phyloP scores from a whole-genome alignment of 2,888 invertebrate genomes.

The Latheticus oryzae region DNA sequence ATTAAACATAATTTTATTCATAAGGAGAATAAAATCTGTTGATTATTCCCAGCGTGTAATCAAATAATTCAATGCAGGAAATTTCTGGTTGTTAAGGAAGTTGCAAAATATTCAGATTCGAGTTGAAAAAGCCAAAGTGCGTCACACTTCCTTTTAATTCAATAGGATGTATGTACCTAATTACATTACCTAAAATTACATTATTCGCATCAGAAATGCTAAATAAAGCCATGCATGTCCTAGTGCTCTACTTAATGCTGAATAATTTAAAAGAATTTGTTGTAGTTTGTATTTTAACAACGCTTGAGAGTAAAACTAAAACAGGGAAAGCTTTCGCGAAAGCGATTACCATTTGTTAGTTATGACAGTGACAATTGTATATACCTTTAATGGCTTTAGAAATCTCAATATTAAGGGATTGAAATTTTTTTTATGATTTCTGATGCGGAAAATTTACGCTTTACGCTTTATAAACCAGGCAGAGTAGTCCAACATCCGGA shows the following conservation, averaged over 20 bases:
- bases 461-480: conserved; percentile 28
- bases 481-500: conserved; percentile 32
- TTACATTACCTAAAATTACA: too few species aligned
- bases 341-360: conserved; percentile 1
- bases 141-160: conserved; percentile 15
- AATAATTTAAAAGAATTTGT: neutral
- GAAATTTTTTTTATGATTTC: neutral
- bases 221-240: conserved; percentile 10
- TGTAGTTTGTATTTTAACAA: conserved; percentile 18
- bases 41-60: conserved; percentile 5
- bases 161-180: too few species aligned
- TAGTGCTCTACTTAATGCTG: conserved; percentile 16
- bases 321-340: conserved; percentile 14
- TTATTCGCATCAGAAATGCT: neutral
- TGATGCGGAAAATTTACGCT: conserved; percentile 26
- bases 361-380: conserved; percentile 2
- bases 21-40: conserved; percentile 1
- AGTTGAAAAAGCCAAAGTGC: conserved; percentile 14
- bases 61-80: conserved; percentile 7
- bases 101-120: conserved; percentile 16
- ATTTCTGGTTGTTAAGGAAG: conserved; percentile 4
- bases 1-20: too few species aligned
- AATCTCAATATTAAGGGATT: conserved; percentile 15
- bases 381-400: conserved; percentile 4
- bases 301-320: conserved; percentile 14